phyloP scores from a whole-genome alignment of 1,140 invertebrate genomes.

The Doryteuthis pealeii region DNA sequence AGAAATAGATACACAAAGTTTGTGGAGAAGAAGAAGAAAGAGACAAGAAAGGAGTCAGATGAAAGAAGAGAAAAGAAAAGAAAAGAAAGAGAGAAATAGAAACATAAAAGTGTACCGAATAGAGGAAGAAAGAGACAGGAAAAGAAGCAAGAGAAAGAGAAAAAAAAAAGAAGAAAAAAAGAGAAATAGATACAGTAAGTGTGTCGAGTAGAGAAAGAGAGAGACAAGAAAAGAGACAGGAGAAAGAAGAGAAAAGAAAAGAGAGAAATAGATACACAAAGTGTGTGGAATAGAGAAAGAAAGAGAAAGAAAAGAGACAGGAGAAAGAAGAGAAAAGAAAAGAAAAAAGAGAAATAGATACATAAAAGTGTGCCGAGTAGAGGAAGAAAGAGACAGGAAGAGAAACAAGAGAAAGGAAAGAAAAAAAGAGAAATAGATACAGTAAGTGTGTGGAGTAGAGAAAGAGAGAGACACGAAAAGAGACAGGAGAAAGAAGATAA shows the following conservation, averaged over 20 bases:
- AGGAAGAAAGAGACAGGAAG: background rate
- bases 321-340: slow-evolving; percentile 16
- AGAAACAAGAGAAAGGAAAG: background rate
- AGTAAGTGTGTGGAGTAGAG: background rate
- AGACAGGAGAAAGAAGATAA: too few relatives aligned
- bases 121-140: too few relatives aligned
- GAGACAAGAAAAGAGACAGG: too few relatives aligned
- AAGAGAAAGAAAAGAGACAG: slow-evolving; percentile 22
- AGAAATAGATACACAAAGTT: slow-evolving; percentile 15
- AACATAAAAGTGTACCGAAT: too few relatives aligned
- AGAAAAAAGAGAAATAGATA: background rate
- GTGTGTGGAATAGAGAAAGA: background rate
- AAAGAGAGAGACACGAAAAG: background rate
- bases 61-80: background rate
- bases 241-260: too few relatives aligned
- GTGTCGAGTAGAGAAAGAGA: too few relatives aligned
- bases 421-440: background rate
- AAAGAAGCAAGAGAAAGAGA: too few relatives aligned
- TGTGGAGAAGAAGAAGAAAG: slow-evolving; percentile 14
- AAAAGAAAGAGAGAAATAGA: too few relatives aligned
- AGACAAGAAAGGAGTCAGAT: background rate
- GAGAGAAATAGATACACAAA: too few relatives aligned
- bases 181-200: too few relatives aligned
- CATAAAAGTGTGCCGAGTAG: background rate
- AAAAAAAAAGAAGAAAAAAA: too few relatives aligned